These are phyloP conservation scores for Cladorhizidae sp. DNA, from an alignment of 37 sponge, comb jelly and placozoan species.

Conservation along the genomic window DNA sequence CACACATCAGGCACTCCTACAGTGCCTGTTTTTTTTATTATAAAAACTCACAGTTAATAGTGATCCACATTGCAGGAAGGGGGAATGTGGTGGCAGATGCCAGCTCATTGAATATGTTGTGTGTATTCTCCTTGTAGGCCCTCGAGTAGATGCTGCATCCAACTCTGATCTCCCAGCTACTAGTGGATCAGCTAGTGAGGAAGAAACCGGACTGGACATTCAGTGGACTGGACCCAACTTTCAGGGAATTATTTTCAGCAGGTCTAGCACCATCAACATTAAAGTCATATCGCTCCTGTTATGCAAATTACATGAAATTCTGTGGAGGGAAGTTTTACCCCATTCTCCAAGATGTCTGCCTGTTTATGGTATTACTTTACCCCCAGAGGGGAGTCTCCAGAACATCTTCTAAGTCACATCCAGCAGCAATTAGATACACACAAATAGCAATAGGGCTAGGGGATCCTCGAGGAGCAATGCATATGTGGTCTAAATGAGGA, in stretches of 20 bases:
- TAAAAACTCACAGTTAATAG: not conserved
- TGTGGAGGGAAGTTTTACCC: not conserved
- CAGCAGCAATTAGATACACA: conserved; percentile 24
- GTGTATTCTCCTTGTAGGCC: not conserved
- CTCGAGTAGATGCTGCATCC: not conserved
- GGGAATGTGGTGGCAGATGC: conserved; percentile 18
- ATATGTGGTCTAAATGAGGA: no score
- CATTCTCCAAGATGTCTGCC: not conserved
- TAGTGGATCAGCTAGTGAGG: not conserved
- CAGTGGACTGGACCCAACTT: not conserved
- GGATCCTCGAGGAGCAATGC: no score
- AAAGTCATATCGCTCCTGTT: conserved; percentile 3
- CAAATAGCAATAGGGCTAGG: conserved; percentile 35
- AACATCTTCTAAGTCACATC: not conserved
- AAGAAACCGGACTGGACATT: conserved; percentile 1
- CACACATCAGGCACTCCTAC: conserved; percentile 26
- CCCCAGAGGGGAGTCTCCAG: not conserved
- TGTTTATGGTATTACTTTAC: not conserved
- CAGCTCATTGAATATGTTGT: not conserved
- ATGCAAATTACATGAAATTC: not conserved
- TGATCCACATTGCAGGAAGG: not conserved
- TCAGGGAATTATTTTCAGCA: not conserved
- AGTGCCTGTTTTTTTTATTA: conserved; percentile 13
- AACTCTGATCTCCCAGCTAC: not conserved
- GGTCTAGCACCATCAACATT: conserved; percentile 19